These are phyloP conservation scores for Glandiceps talaboti DNA, from an alignment of 53 echinoderm and acorn worm genomes.

Conservation along the genomic window DNA sequence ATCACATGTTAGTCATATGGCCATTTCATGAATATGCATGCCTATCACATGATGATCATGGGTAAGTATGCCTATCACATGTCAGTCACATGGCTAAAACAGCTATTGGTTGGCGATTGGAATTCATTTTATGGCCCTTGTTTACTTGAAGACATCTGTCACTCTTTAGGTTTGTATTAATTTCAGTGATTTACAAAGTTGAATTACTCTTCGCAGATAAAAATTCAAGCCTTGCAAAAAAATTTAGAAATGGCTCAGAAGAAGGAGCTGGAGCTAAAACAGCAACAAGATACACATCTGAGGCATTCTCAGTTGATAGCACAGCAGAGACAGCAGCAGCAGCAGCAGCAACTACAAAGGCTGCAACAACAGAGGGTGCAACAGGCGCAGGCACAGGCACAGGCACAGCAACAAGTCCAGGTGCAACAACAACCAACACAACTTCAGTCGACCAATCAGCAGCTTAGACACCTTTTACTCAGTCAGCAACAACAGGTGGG, in stretches of 20 bases:
- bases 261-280: neutral
- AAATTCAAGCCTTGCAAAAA: slow-evolving; percentile 11
- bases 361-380: slow-evolving; percentile 54
- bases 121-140: too few relatives aligned
- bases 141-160: too few relatives aligned
- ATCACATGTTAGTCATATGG: too few relatives aligned
- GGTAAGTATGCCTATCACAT: too few relatives aligned
- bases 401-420: slow-evolving; percentile 3
- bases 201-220: slow-evolving; percentile 14
- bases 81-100: too few relatives aligned
- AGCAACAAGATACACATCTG: neutral
- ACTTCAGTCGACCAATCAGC: slow-evolving; percentile 16
- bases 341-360: slow-evolving; percentile 40
- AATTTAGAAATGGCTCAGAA: neutral
- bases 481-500: slow-evolving; percentile 21
- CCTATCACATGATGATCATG: too few relatives aligned
- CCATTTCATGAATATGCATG: too few relatives aligned
- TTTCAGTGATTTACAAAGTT: too few relatives aligned
- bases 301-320: slow-evolving; percentile 4
- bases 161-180: too few relatives aligned
- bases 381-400: slow-evolving; percentile 45
- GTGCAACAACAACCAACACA: neutral
- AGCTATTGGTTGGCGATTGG: too few relatives aligned
- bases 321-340: slow-evolving; percentile 41
- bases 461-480: slow-evolving; percentile 19